Conservation (phyloP, 2,888 invertebrate species). For the Caenorhabditis macrosperma region DNA sequence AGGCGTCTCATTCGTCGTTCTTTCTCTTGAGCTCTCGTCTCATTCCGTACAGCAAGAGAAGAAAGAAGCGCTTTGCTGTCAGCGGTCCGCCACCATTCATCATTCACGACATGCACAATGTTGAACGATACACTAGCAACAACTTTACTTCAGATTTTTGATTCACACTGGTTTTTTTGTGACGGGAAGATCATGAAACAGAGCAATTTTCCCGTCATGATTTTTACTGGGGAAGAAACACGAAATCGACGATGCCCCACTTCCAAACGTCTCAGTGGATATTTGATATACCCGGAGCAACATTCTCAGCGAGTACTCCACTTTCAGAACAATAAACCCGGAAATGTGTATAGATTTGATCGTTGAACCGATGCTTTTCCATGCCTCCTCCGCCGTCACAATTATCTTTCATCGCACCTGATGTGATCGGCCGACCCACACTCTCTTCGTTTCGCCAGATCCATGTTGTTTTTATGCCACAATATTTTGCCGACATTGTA, state of each 20-base stretch:
- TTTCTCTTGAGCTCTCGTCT: constrained; percentile 10
- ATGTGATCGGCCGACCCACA: constrained; percentile 53
- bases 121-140: constrained; percentile 11
- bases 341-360: constrained; percentile 42
- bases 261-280: no score
- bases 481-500: constrained; percentile 55
- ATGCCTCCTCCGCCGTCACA: constrained; percentile 42
- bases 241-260: no score
- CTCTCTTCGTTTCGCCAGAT: constrained; percentile 26
- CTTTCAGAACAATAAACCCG: background rate
- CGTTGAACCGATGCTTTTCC: constrained; percentile 43
- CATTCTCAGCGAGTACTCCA: no score
- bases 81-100: constrained; percentile 51
- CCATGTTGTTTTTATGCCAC: constrained; percentile 54
- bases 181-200: background rate
- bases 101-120: constrained; percentile 46
- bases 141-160: constrained; percentile 10
- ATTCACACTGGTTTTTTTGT: background rate
- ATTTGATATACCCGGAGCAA: no score
- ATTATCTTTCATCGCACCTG: constrained; percentile 56
- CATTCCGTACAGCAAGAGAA: constrained; percentile 24
- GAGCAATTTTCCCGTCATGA: no score
- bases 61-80: constrained; percentile 32
- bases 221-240: no score
- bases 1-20: constrained; percentile 22